phyloP scores from a whole-genome alignment of 2,888 invertebrate genomes.

The Acanthosoma haemorrhoidale region DNA sequence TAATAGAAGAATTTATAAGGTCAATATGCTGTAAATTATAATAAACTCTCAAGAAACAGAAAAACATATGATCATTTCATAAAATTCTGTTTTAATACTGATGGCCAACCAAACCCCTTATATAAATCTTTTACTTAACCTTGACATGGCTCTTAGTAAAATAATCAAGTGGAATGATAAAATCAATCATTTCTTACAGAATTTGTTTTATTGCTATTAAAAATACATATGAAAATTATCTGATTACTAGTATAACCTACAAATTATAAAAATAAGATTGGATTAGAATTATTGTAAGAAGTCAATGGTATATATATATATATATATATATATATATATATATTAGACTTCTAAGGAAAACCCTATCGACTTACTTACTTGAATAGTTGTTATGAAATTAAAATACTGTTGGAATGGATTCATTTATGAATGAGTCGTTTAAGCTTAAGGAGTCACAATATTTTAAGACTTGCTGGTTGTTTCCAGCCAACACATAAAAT shows the following conservation, averaged over 20 bases:
- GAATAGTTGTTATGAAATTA: neutral
- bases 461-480: too few relatives aligned
- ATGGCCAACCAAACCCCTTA: too few relatives aligned
- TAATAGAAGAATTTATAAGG: too few relatives aligned
- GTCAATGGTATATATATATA: conserved; percentile 12
- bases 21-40: neutral
- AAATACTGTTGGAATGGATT: conserved; percentile 6
- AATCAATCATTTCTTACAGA: neutral
- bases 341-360: neutral
- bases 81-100: neutral
- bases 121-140: neutral
- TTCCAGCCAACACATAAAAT: too few relatives aligned
- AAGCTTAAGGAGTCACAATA: neutral
- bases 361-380: neutral
- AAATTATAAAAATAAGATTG: conserved; percentile 25
- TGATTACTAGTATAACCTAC: conserved; percentile 5
- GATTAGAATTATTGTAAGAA: conserved; percentile 23
- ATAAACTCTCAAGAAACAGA: neutral
- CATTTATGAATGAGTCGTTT: neutral
- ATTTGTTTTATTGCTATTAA: conserved; percentile 22
- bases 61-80: too few relatives aligned
- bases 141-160: neutral
- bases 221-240: conserved; percentile 28
- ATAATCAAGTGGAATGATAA: conserved; percentile 10
- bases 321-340: too few relatives aligned